A percentile compares a stretch with the other conserved stretches of the same genome.
phyloP scores from a whole-genome alignment of 2,888 invertebrate genomes.

The Caenorhabditis afra region DNA sequence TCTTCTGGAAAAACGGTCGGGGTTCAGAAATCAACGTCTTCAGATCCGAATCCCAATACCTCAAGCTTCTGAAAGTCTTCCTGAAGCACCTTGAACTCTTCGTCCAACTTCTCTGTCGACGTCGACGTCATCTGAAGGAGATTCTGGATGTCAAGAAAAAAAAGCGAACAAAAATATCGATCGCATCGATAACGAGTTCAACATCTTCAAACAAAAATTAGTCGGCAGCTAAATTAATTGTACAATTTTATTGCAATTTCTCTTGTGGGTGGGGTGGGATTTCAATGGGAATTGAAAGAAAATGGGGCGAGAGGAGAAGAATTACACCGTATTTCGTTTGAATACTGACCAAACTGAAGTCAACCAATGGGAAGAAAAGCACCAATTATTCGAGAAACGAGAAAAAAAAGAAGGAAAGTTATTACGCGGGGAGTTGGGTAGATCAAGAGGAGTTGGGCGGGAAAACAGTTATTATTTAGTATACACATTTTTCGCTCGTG shows the following conservation, averaged over 20 bases:
- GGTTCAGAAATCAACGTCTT: not conserved
- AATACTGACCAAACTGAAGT: not conserved
- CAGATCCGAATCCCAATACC: slow-evolving; percentile 22
- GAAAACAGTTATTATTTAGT: no score
- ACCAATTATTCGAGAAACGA: slow-evolving; percentile 4
- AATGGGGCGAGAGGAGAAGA: not conserved
- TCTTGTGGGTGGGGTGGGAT: not conserved
- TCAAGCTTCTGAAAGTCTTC: slow-evolving; percentile 67
- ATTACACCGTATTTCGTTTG: slow-evolving; percentile 22
- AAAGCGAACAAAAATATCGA: slow-evolving; percentile 13
- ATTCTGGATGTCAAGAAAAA: not conserved
- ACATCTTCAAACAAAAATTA: no score
- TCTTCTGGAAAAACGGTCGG: slow-evolving; percentile 58
- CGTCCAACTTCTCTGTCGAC: slow-evolving; percentile 43
- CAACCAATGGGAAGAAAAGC: slow-evolving; percentile 1
- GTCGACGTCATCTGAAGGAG: slow-evolving; percentile 17
- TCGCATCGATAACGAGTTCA: slow-evolving; percentile 7
- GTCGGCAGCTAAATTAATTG: not conserved
- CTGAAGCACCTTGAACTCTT: slow-evolving; percentile 60
- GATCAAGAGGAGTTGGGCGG: not conserved
- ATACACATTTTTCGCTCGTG: no score
- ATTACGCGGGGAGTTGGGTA: not conserved
- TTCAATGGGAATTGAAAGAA: not conserved
- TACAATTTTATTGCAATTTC: slow-evolving; percentile 31
- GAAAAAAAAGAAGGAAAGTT: not conserved